A percentile compares a stretch with the other conserved stretches of the same genome.
Evolutionary conservation across 1,140 invertebrate genomes (phyloP).

Genomic region (Hyposmocoma kahamanoa): DNA sequence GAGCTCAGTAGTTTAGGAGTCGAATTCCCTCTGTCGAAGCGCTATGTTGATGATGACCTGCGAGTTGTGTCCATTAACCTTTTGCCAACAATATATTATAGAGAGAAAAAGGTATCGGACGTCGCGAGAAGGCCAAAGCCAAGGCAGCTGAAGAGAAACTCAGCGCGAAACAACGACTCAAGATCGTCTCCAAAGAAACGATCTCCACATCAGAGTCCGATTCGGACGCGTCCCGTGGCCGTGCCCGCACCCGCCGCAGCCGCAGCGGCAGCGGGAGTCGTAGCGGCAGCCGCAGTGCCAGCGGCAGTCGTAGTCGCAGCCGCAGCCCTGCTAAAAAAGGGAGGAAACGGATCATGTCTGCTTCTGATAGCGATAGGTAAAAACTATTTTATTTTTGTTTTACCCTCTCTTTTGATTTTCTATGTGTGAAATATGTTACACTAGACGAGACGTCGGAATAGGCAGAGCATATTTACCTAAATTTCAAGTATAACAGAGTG

Average conservation of each 20-base stretch:
- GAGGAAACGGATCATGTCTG: slow-evolving; percentile 63
- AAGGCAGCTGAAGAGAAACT: slow-evolving; percentile 79
- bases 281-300: slow-evolving; percentile 42
- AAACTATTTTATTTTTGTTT: background rate
- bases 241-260: slow-evolving; percentile 29
- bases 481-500: background rate
- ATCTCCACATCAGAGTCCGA: slow-evolving; percentile 96
- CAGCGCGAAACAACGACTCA: slow-evolving; percentile 86
- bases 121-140: slow-evolving; percentile 46
- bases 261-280: slow-evolving; percentile 33
- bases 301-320: slow-evolving; percentile 36
- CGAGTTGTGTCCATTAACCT: no score
- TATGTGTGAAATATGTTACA: background rate
- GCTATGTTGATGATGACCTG: no score
- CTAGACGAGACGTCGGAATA: background rate
- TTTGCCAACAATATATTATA: no score
- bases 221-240: slow-evolving; percentile 77
- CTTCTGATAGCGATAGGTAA: slow-evolving; percentile 65
- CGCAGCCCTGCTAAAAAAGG: slow-evolving; percentile 41
- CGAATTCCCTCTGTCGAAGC: no score
- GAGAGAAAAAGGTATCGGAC: slow-evolving; percentile 57
- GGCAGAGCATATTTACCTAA: background rate
- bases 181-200: slow-evolving; percentile 95
- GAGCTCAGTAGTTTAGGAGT: no score
- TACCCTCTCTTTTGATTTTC: background rate